Conservation (phyloP, 2,113 vertebrate genomes). For the Nestor notabilis region DNA sequence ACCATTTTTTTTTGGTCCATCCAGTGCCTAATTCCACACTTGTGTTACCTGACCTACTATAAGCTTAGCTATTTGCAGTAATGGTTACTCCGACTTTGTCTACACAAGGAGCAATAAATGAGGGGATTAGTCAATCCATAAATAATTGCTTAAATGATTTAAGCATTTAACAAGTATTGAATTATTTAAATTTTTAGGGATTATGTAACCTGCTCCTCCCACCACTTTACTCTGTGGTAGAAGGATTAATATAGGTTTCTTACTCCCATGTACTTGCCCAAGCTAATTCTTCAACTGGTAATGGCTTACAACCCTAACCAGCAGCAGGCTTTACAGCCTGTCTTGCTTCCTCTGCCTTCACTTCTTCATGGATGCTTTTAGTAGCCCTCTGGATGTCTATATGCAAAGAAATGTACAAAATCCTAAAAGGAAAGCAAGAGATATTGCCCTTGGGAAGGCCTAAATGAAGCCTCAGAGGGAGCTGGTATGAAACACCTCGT, state of each 20-base stretch:
- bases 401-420: neutral
- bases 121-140: neutral
- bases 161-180: constrained; percentile 21
- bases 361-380: neutral
- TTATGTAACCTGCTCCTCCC: neutral
- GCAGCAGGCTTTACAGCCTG: neutral
- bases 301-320: neutral
- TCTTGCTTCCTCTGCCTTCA: neutral
- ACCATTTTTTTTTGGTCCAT: neutral
- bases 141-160: constrained; percentile 23
- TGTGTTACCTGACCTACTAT: neutral
- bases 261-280: neutral
- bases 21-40: neutral
- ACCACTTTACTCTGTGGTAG: neutral
- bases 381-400: neutral
- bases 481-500: neutral
- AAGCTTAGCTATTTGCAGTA: neutral
- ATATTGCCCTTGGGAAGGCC: neutral
- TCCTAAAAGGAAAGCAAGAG: neutral
- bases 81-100: neutral
- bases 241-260: neutral
- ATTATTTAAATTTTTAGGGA: constrained; percentile 14
- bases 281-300: neutral
- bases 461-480: neutral
- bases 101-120: neutral